A percentile compares a stretch with the other conserved stretches of the same genome.
Evolutionary conservation across 2,113 vertebrate species (phyloP).

Genomic region (Scophthalmus maximus): DNA sequence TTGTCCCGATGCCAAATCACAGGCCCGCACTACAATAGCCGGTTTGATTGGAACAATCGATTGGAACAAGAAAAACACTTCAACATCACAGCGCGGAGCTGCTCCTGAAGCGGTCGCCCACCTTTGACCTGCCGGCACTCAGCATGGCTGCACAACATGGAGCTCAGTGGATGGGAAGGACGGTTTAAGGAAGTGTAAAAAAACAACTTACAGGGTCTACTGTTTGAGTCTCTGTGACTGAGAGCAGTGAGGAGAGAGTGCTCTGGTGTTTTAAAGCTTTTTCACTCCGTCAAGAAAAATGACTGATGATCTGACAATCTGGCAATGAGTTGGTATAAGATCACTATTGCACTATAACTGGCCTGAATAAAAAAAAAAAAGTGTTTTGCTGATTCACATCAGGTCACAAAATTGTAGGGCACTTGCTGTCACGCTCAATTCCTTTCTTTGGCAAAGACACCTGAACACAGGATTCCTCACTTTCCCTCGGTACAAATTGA

Average conservation of each 20-base stretch:
- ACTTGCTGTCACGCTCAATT: neutral
- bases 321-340: neutral
- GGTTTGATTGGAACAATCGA: conserved; percentile 27
- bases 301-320: neutral
- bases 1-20: conserved; percentile 26
- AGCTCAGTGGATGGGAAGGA: neutral
- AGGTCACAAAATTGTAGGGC: neutral
- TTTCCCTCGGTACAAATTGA: too few relatives aligned
- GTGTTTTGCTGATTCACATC: neutral
- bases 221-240: neutral
- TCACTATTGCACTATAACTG: neutral
- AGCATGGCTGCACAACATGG: conserved; percentile 5
- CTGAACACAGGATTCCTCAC: neutral
- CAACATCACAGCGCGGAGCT: conserved; percentile 14
- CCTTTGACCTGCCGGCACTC: neutral
- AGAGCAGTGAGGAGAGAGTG: conserved; percentile 1
- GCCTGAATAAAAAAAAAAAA: neutral
- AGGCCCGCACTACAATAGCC: conserved; percentile 14
- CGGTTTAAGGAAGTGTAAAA: neutral
- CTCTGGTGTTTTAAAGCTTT: neutral
- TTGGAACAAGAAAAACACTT: conserved; percentile 41
- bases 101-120: neutral
- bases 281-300: neutral
- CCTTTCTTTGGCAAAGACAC: neutral
- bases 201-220: neutral